Base-by-base conservation (phyloP, 2,113 vertebrate species). In the Amphilophus citrinellus region DNA sequence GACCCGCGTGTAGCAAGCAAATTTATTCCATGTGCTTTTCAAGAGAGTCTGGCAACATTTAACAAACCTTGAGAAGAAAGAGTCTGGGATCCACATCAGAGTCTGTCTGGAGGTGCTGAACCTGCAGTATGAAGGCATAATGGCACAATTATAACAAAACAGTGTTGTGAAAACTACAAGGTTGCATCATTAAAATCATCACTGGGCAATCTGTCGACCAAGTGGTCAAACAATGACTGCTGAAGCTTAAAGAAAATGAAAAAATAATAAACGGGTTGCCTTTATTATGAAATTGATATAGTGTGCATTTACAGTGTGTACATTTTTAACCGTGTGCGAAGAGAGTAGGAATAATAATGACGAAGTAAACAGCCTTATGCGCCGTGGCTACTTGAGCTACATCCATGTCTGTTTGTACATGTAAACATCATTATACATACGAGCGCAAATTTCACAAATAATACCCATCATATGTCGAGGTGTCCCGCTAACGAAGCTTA, bases 31-130 rank as follows among this genome's bases (percentile, higher is more conserved):
- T 82, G 42, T 32, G 63, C n/a, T 82, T 66, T 50, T 50, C 1
- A 11, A 61, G 27, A 44, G 42, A 56, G 6, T n/a, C 37, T 61
- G 73, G 61, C 9, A 76, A 42, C 47, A 60, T 79, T 56, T 3
- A 9, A 88, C 84, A 91, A 96, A 99, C 98, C 98, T 99, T 87
- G 98, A 99, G 96, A 99, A 99, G 95, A 99, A 99, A 6, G 98
- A 99, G 94, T 99, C 98, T 88, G 98, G 98, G 95, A 99, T 98
- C 98, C 98, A 99, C 96, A 97, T 99, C 24, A 99, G 96, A 60
- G 98, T 99, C 94, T 99, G 98, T 88, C 98, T 97, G 88, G 98
- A 99, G 80, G 98, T 99, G 96, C 98, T 98, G 94, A 99, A 99
- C 88, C 98, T 99, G 87, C 15, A 87, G 90, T 1, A 91, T 13